These are phyloP conservation scores for Meteorus colon DNA, from an alignment of 2,888 invertebrate species.

Conservation along the genomic window DNA sequence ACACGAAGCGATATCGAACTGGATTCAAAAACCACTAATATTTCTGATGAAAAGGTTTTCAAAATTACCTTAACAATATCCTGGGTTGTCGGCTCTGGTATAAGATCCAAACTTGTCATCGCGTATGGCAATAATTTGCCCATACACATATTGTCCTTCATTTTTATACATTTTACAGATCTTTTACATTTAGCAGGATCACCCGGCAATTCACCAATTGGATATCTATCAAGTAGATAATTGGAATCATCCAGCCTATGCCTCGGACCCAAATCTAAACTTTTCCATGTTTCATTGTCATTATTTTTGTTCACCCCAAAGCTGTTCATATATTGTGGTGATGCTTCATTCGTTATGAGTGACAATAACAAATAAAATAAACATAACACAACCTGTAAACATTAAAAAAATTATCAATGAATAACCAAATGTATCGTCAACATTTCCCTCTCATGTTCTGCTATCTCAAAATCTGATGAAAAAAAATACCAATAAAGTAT, in stretches of 20 bases:
- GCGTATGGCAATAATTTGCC: conserved; percentile 87
- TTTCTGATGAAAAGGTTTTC: neutral
- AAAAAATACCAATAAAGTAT: conserved; percentile 25
- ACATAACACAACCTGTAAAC: conserved; percentile 5
- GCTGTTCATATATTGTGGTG: conserved; percentile 59
- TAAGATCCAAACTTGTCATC: conserved; percentile 84
- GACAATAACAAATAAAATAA: conserved; percentile 24
- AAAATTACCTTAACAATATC: conserved; percentile 66
- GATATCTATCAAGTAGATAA: conserved; percentile 63
- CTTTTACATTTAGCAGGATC: conserved; percentile 76
- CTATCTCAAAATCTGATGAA: conserved; percentile 37
- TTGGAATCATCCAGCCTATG: conserved; percentile 62
- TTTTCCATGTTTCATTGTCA: conserved; percentile 61
- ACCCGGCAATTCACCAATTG: conserved; percentile 62
- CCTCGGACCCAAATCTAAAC: conserved; percentile 53
- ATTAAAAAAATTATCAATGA: neutral
- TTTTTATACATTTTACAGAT: conserved; percentile 81
- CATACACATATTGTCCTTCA: conserved; percentile 81
- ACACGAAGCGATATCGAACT: neutral
- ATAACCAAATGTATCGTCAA: neutral
- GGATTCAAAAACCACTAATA: neutral
- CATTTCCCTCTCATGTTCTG: neutral
- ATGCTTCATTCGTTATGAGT: conserved; percentile 38
- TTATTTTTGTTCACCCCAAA: conserved; percentile 55
- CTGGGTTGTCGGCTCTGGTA: conserved; percentile 81